Conservation (phyloP, 1,140 invertebrate genomes). For the Aphidius gifuensis region DNA sequence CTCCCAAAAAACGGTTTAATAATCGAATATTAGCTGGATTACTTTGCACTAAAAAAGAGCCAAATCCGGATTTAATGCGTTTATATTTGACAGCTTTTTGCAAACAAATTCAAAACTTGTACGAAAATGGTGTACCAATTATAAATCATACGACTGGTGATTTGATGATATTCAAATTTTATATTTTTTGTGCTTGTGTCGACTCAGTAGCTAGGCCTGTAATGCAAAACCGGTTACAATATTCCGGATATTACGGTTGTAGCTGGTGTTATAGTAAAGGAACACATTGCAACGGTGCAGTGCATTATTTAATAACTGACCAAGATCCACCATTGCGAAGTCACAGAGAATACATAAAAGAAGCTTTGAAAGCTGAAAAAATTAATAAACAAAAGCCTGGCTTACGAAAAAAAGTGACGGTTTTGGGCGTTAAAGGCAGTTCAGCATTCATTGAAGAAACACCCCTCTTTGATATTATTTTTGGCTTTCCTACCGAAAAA, state of each 20-base stretch:
- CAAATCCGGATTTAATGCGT: not conserved
- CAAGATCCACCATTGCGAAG: slow-evolving; percentile 10
- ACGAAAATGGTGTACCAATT: not conserved
- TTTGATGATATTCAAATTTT: not conserved
- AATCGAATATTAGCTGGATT: not conserved
- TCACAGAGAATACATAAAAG: slow-evolving; percentile 21
- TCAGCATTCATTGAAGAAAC: not conserved
- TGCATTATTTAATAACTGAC: slow-evolving; percentile 23
- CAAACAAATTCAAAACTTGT: not conserved
- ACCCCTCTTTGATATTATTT: slow-evolving; percentile 27
- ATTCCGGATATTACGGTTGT: slow-evolving; percentile 28
- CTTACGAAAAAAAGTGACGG: slow-evolving; percentile 7
- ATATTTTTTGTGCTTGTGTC: not conserved
- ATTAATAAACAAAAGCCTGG: not conserved
- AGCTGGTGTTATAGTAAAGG: slow-evolving; percentile 28
- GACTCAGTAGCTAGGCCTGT: slow-evolving; percentile 28
- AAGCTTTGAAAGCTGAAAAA: slow-evolving; percentile 22
- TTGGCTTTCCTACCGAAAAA: slow-evolving; percentile 27
- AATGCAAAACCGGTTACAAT: slow-evolving; percentile 26
- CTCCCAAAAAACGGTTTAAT: not conserved
- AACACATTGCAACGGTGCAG: slow-evolving; percentile 13
- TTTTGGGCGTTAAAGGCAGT: slow-evolving; percentile 23
- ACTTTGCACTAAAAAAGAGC: not conserved
- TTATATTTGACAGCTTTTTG: slow-evolving; percentile 16
- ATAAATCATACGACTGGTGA: not conserved